These are phyloP conservation scores for Myrmecobius fasciatus DNA, from an alignment of 2,113 vertebrate genomes.

Conservation along the genomic window DNA sequence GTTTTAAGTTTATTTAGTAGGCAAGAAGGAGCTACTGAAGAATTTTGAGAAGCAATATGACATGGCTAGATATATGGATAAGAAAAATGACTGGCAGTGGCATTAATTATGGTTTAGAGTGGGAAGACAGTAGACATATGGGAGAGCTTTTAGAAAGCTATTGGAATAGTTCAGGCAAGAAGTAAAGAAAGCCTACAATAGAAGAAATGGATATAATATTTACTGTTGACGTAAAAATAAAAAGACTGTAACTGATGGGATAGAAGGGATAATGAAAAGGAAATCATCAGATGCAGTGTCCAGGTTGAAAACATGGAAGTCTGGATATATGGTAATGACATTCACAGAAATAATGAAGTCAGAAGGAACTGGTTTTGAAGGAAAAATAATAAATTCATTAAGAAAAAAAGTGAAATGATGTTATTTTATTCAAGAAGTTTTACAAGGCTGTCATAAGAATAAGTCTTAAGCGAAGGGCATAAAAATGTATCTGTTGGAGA, in stretches of 20 bases:
- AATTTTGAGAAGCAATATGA: background rate
- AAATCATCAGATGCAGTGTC: background rate
- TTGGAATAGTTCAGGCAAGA: background rate
- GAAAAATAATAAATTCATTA: background rate
- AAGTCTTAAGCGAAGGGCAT: background rate
- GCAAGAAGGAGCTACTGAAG: background rate
- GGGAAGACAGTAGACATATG: background rate
- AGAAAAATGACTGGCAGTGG: background rate
- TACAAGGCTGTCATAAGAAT: background rate
- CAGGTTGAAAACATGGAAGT: background rate
- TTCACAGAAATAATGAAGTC: background rate
- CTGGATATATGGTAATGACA: background rate
- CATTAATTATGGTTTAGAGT: background rate
- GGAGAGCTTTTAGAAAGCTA: background rate
- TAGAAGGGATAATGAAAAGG: background rate
- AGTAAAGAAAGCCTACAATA: background rate
- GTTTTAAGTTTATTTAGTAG: background rate
- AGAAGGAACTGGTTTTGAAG: background rate
- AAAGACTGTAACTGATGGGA: background rate
- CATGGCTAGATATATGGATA: background rate
- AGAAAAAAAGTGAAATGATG: background rate
- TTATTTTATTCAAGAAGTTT: background rate
- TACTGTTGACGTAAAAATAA: background rate
- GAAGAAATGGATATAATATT: background rate
- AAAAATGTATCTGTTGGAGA: background rate